Percentiles rank a stretch among this genome's conserved stretches.
phyloP scores from a whole-genome alignment of 2,113 vertebrate species.

The Podiceps cristatus region DNA sequence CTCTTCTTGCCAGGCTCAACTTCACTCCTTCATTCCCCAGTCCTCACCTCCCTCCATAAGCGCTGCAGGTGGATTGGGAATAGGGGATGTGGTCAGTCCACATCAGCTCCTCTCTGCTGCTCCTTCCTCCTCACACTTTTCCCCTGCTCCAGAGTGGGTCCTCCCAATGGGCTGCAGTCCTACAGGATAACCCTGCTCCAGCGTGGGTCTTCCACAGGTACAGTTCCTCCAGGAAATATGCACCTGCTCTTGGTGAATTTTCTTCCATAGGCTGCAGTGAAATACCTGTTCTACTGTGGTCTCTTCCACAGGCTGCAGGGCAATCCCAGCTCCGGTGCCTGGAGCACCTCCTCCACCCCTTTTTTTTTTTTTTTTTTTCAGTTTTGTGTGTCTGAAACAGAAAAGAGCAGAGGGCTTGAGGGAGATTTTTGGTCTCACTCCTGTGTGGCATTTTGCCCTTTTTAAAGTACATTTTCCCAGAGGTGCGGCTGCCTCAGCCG shows the following conservation, averaged over 20 bases:
- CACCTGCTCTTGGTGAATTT: neutral
- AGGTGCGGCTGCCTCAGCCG: accelerated
- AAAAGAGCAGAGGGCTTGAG: too few species aligned
- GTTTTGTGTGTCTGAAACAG: too few species aligned
- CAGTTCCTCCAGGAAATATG: neutral
- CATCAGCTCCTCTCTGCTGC: neutral
- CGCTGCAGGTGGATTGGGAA: neutral
- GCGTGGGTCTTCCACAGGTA: neutral
- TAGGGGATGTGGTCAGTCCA: too few species aligned
- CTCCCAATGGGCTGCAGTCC: neutral
- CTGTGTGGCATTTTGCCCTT: neutral
- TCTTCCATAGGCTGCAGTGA: neutral
- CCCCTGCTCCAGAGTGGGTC: neutral
- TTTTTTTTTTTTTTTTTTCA: neutral
- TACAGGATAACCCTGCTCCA: neutral
- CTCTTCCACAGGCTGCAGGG: neutral
- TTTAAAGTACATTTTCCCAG: neutral
- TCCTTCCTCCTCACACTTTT: neutral
- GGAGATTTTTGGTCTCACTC: neutral
- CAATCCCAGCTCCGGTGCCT: neutral
- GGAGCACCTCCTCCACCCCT: accelerated
- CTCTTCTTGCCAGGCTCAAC: neutral
- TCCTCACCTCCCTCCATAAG: accelerated
- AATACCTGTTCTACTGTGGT: neutral
- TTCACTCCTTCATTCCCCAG: neutral